Evolutionary conservation across 2,113 vertebrate genomes (phyloP).

Genomic region (Epinephelus fuscoguttatus): DNA sequence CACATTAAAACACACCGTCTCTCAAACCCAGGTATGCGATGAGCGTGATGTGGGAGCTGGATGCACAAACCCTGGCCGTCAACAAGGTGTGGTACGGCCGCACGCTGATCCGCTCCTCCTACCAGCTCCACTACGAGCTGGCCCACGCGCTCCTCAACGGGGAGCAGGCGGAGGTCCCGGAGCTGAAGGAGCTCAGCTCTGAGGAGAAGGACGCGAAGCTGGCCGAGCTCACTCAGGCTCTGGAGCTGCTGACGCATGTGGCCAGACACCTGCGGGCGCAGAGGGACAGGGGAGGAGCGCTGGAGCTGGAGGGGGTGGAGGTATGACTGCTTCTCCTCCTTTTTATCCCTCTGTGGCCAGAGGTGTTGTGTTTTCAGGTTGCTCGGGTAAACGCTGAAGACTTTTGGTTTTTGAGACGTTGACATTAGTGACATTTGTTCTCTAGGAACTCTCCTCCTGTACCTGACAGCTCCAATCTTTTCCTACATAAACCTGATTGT

Average conservation of each 20-base stretch:
- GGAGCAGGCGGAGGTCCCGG: conserved; percentile 84
- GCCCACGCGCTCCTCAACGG: conserved; percentile 92
- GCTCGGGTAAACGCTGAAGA: no score
- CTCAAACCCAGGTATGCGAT: conserved; percentile 89
- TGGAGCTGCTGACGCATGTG: conserved; percentile 87
- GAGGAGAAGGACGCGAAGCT: conserved; percentile 74
- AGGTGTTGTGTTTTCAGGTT: no score
- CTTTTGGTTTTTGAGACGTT: no score
- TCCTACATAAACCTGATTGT: no score
- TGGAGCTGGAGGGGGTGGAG: conserved; percentile 95
- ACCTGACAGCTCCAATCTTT: no score
- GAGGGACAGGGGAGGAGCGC: conserved; percentile 88
- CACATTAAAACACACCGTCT: not conserved
- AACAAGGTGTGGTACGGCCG: conserved; percentile 86
- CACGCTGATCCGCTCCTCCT: conserved; percentile 92
- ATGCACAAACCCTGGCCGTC: conserved; percentile 82
- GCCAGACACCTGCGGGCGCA: conserved; percentile 87
- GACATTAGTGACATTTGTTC: no score
- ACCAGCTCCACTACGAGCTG: conserved; percentile 93
- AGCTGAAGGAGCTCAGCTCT: conserved; percentile 80
- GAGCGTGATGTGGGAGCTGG: conserved; percentile 94
- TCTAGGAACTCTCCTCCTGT: no score
- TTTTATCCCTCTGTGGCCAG: no score
- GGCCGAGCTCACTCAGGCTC: conserved; percentile 84
- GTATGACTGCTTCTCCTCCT: conserved; percentile 18